Evolutionary conservation across 2,113 vertebrate species (phyloP).

Genomic region (Mastomys natalensis): DNA sequence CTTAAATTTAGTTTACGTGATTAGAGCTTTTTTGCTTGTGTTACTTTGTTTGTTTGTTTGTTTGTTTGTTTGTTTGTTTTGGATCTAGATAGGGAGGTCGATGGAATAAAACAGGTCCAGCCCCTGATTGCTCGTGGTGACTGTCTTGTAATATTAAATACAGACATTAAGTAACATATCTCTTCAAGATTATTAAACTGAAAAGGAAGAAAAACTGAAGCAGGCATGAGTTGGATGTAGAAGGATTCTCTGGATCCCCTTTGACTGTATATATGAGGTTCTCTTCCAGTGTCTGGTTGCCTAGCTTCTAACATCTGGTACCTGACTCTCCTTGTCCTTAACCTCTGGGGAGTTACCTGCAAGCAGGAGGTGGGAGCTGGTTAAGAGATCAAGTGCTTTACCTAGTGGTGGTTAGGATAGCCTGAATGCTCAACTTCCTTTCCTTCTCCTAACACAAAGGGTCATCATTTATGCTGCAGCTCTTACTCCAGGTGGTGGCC

Average conservation of each 20-base stretch:
- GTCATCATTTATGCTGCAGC: not conserved
- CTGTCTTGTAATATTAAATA: not conserved
- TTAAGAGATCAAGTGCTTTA: not conserved
- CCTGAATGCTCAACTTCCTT: not conserved
- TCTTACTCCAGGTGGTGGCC: not conserved
- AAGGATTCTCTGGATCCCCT: not conserved
- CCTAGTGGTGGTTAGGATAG: not conserved
- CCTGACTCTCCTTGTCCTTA: not conserved
- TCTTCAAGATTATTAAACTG: not conserved
- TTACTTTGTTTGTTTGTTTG: too few species aligned
- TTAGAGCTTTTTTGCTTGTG: not conserved
- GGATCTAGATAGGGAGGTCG: not conserved
- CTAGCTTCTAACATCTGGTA: not conserved
- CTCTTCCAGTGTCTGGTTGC: not conserved
- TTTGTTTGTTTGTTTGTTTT: too few species aligned
- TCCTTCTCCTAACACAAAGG: not conserved
- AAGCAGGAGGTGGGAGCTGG: not conserved
- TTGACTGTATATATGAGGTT: not conserved
- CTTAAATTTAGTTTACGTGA: not conserved
- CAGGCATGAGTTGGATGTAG: not conserved
- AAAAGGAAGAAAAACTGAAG: not conserved
- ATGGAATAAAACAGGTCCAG: not conserved
- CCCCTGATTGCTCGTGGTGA: not conserved
- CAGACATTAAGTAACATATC: not conserved
- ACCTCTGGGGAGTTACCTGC: not conserved